phyloP scores from a whole-genome alignment of 2,113 vertebrate genomes.

The Ramphastos sulfuratus region DNA sequence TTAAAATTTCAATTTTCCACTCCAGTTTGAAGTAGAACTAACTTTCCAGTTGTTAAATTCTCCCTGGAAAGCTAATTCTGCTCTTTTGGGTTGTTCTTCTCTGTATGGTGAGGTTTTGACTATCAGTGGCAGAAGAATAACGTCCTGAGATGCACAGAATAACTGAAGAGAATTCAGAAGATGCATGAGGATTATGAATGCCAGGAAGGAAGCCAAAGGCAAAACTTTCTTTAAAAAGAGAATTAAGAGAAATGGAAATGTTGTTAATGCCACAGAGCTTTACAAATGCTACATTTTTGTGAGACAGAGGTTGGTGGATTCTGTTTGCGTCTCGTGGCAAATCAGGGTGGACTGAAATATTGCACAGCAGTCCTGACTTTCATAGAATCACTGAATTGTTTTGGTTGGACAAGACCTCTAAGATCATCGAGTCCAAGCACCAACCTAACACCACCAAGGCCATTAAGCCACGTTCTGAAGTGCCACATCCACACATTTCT shows the following conservation, averaged over 20 bases:
- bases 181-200: not conserved
- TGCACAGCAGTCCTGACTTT: not conserved
- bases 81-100: not conserved
- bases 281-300: not conserved
- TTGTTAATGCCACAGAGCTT: not conserved
- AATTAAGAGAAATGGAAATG: not conserved
- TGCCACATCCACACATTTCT: too few relatives aligned
- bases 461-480: too few relatives aligned
- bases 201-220: not conserved
- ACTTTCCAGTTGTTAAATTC: not conserved
- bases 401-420: too few relatives aligned
- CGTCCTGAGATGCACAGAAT: not conserved
- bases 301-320: not conserved
- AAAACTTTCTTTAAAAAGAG: not conserved
- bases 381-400: too few relatives aligned
- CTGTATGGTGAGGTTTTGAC: not conserved
- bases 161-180: not conserved
- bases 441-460: too few relatives aligned
- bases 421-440: too few relatives aligned
- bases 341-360: not conserved
- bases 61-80: not conserved
- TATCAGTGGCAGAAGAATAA: not conserved
- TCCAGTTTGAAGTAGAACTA: not conserved
- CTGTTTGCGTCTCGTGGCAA: not conserved
- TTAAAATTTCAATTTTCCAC: not conserved